Evolutionary conservation across 2,113 vertebrate species (phyloP).

Genomic region (Melanerpes aurifrons): DNA sequence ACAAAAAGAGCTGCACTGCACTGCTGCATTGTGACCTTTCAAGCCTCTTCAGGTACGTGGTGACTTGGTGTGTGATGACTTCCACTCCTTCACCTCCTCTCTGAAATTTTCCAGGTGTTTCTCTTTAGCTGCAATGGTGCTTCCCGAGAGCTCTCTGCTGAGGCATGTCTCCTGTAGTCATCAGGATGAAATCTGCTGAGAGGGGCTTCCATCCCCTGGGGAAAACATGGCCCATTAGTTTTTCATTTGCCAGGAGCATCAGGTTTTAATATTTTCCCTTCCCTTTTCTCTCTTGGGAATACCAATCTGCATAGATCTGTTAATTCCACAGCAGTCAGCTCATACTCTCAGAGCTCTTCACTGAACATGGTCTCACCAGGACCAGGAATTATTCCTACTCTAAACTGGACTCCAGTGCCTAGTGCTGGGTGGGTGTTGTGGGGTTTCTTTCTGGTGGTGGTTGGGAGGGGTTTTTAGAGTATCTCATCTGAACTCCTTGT

Average conservation of each 20-base stretch:
- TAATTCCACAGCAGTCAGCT: constrained; percentile 9
- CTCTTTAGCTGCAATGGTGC: background rate
- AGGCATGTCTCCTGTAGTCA: background rate
- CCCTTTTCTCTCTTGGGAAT: constrained; percentile 33
- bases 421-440: background rate
- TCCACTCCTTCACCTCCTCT: background rate
- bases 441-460: background rate
- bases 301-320: constrained; percentile 40
- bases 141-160: background rate
- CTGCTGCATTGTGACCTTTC: fast-evolving
- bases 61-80: background rate
- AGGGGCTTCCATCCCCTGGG: constrained; percentile 4
- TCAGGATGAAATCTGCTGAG: constrained; percentile 1
- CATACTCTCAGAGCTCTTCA: constrained; percentile 5
- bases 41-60: background rate
- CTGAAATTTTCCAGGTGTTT: constrained; percentile 8
- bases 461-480: too few relatives aligned
- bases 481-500: background rate
- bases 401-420: background rate
- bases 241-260: constrained; percentile 51
- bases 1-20: background rate
- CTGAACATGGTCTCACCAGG: background rate
- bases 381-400: background rate
- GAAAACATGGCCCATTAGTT: constrained; percentile 20
- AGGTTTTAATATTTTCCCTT: constrained; percentile 30